A percentile compares a stretch with the other conserved stretches of the same genome.
phyloP scores from a whole-genome alignment of 2,888 invertebrate species.

The Sarcophaga variegata region DNA sequence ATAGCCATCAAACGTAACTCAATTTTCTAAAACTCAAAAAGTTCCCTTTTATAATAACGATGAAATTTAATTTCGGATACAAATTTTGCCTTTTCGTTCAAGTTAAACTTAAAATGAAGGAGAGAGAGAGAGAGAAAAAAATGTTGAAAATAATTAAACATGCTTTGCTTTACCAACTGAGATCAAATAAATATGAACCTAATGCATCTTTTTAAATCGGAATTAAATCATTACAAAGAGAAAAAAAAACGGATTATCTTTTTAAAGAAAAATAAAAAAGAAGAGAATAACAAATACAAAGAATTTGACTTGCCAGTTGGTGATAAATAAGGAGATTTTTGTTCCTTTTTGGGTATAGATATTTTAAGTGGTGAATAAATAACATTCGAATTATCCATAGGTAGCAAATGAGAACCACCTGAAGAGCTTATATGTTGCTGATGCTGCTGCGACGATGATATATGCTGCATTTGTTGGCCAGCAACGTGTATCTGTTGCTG shows the following conservation, averaged over 20 bases:
- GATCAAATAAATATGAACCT: too few relatives aligned
- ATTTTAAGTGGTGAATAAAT: slow-evolving; percentile 82
- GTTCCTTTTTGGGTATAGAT: slow-evolving; percentile 82
- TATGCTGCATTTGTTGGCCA: slow-evolving; percentile 71
- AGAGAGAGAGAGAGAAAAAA: neutral
- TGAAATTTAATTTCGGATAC: too few relatives aligned
- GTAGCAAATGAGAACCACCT: slow-evolving; percentile 76
- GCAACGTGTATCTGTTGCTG: slow-evolving; percentile 67
- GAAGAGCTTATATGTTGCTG: slow-evolving; percentile 73
- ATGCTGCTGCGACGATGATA: slow-evolving; percentile 71
- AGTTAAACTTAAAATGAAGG: too few relatives aligned
- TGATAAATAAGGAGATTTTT: slow-evolving; percentile 93
- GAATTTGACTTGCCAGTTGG: slow-evolving; percentile 87
- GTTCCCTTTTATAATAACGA: too few relatives aligned
- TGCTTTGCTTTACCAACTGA: neutral
- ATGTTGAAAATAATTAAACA: neutral
- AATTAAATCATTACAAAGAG: slow-evolving; percentile 2
- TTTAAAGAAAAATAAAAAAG: slow-evolving; percentile 27
- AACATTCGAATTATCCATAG: slow-evolving; percentile 79
- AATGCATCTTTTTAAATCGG: neutral
- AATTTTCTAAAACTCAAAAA: too few relatives aligned
- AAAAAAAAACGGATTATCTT: slow-evolving; percentile 4
- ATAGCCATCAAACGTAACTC: too few relatives aligned
- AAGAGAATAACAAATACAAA: slow-evolving; percentile 50
- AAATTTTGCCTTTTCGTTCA: too few relatives aligned